Base-by-base conservation (phyloP, 1,140 invertebrate genomes). In the Agraylea sexmaculata region DNA sequence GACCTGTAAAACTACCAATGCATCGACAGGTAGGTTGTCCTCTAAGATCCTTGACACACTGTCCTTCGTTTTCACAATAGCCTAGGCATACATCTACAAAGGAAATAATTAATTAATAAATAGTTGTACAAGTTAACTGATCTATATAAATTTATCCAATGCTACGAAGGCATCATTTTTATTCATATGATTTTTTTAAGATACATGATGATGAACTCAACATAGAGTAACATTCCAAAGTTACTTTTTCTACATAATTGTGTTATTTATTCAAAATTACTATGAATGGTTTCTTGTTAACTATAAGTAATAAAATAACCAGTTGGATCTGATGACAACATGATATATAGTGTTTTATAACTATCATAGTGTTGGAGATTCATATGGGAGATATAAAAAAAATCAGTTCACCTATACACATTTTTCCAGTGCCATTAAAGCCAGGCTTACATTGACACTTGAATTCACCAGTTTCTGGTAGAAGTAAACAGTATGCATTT, bases 391-490 rank as follows among this genome's bases (percentile, higher is more conserved):
- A 36, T 32, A 25, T n/a, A n/a, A 40, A 18, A 1, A 17, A 30
- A 28, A 41, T 33, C 10, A 29, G 46, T 56, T 62, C 62, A 77
- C 75, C 73, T 20, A 62, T 73, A 60, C 86, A 91, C 23, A 73
- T 64, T 63, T 78, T 77, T 45, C 86, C 87, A 16, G 83, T 86
- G 53, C 87, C 87, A 57, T 91, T 90, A 66, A 87, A 96, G 2
- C 90, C 91, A 2, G 86, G 82, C 55, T 92, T 94, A 60, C 92
- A 96, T 55, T 90, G 82, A 52, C 92, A 96, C 49, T 81, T 80
- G 64, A 89, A 93, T 48, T 88, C 83, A 44, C 78, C 82, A 1
- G 83, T 88, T 55, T 91, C 85, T 0, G 75, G 73, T 23, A 87
- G 80, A 32, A 92, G 70, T 1, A 93, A 70, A 58, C 92, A 93